phyloP scores from a whole-genome alignment of 2,797 vertebrate genomes.

The Coregonus sp. region DNA sequence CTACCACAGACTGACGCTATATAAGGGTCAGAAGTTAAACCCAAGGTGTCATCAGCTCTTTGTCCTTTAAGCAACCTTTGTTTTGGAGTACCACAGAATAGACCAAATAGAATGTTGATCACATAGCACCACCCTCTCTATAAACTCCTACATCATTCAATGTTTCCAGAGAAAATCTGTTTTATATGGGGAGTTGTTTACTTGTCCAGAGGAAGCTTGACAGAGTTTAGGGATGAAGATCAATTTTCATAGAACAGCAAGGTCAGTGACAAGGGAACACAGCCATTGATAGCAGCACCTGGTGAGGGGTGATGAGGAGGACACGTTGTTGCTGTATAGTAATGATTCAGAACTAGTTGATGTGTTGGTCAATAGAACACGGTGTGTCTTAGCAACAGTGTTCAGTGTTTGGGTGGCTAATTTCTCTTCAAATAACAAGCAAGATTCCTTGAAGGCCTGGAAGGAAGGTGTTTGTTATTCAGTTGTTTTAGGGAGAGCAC shows the following conservation, averaged over 20 bases:
- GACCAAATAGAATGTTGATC: neutral
- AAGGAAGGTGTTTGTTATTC: slow-evolving; percentile 7
- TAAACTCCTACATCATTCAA: neutral
- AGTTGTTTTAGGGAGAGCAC: slow-evolving; percentile 18
- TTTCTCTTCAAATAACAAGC: slow-evolving; percentile 8
- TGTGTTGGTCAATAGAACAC: slow-evolving; percentile 9
- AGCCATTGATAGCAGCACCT: neutral
- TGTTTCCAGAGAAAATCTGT: slow-evolving; percentile 6
- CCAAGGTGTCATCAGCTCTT: slow-evolving; percentile 1
- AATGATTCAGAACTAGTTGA: neutral
- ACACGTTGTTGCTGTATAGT: neutral
- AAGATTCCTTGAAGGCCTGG: neutral
- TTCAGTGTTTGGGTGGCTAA: slow-evolving; percentile 2
- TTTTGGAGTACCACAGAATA: neutral
- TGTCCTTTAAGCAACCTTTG: neutral
- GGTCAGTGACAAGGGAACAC: neutral
- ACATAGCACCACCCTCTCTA: neutral
- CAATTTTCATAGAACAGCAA: neutral
- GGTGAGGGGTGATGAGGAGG: neutral
- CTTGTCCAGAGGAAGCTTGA: neutral
- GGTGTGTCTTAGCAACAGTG: slow-evolving; percentile 17
- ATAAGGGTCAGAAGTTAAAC: slow-evolving; percentile 17
- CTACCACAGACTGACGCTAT: neutral
- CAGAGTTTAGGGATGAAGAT: neutral
- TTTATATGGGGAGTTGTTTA: neutral